Evolutionary conservation across 2,113 vertebrate species (phyloP), one percentile per base, ranked within the genome.

Genomic region (Hipposideros armiger): DNA sequence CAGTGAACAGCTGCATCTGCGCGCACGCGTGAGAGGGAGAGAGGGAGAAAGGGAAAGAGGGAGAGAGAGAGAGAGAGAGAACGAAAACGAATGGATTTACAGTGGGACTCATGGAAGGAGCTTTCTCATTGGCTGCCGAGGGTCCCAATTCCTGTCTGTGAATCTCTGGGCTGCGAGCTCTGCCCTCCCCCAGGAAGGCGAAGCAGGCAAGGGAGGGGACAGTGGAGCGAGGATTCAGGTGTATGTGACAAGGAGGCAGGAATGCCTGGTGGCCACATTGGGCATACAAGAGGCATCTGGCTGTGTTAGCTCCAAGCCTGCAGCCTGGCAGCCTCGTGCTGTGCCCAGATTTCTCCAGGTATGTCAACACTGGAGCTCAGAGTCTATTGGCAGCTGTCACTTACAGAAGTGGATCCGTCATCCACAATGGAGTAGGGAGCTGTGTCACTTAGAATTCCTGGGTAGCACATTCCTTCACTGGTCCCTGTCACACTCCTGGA

Each of bases 401-500:
- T 95, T 95, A 86, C 88, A 85, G 87, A 96, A 56, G 84, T 54
- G 94, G 85, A 95, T 95, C 87, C 4, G 5, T 96, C 76, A 3
- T 62, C 80, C 92, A 90, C 84, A 93, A 69, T 45, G 72, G 80
- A 96, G 74, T 66, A 91, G 95, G 60, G 93, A 95, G 87, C 96
- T 95, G 88, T 97, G 62, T 95, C 96, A 95, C 92, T 96, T 97
- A 95, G 88, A 96, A 97, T 97, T 96, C 96, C 95, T 94, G 91
- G 93, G 94, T 77, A 96, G 96, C 96, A 97, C 95, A 96, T 98
- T 97, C 96, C 92, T 97, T 96, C 91, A 96, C 96, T 96, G 93
- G 95, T 96, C 88, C 91, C 82, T 95, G 96, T 96, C 95, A 98
- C 94, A 97, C 95, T 96, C 92, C 73, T 28, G 54, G 91, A 96